phyloP scores from a whole-genome alignment of 2,113 vertebrate species.

The Dipodomys merriami region DNA sequence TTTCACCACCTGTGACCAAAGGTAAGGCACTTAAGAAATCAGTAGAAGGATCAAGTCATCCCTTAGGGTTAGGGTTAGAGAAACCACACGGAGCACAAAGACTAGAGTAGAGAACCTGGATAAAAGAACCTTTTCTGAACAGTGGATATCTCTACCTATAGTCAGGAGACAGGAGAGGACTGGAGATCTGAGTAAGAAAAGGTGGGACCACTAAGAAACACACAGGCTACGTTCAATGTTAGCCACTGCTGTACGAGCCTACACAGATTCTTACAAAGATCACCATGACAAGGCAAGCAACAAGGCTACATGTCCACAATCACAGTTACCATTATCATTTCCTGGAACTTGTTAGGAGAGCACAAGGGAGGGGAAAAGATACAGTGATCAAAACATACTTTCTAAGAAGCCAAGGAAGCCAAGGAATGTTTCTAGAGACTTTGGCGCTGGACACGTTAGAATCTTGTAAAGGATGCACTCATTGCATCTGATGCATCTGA shows the following conservation, averaged over 20 bases:
- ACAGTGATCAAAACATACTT: not conserved
- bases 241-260: not conserved
- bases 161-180: not conserved
- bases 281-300: not conserved
- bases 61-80: not conserved
- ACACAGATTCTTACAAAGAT: fast-evolving
- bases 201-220: not conserved
- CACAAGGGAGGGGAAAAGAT: fast-evolving
- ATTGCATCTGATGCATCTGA: not conserved
- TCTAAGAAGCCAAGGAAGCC: not conserved
- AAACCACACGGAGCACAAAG: not conserved
- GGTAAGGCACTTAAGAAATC: not conserved
- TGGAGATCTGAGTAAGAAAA: not conserved
- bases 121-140: not conserved
- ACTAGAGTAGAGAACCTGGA: not conserved
- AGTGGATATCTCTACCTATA: not conserved
- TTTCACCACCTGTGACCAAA: fast-evolving
- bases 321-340: not conserved
- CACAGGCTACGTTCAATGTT: not conserved
- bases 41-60: not conserved
- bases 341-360: not conserved
- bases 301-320: fast-evolving
- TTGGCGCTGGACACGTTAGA: not conserved
- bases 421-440: not conserved
- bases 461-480: not conserved